Conservation (phyloP, 2,888 invertebrate species). For the Drosophila flavopinicola region DNA sequence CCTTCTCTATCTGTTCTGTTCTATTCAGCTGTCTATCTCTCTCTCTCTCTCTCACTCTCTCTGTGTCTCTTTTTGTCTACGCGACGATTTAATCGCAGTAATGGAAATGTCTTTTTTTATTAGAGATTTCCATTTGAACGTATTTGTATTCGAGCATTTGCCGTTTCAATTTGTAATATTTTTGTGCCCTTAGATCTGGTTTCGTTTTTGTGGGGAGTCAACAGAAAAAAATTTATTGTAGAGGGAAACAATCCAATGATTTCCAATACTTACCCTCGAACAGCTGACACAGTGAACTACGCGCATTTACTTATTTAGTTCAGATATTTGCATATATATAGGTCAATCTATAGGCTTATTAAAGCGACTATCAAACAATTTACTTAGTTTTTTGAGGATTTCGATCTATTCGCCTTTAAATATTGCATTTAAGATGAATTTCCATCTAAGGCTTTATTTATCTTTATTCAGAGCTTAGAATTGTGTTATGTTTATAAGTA, state of each 20-base stretch:
- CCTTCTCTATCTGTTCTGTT: slow-evolving; percentile 19
- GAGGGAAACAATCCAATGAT: slow-evolving; percentile 33
- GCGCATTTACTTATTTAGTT: slow-evolving; percentile 1
- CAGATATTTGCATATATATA: slow-evolving; percentile 9
- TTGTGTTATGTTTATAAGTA: no score
- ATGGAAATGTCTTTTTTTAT: slow-evolving; percentile 79
- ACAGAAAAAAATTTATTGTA: slow-evolving; percentile 18
- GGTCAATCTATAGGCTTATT: slow-evolving; percentile 4
- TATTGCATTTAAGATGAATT: no score
- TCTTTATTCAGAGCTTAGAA: no score
- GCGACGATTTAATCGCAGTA: slow-evolving; percentile 78
- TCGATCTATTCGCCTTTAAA: no score
- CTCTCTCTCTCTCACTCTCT: background rate
- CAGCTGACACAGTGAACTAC: slow-evolving; percentile 15
- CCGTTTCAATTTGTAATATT: slow-evolving; percentile 73
- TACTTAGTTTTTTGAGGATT: no score
- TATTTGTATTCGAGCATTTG: slow-evolving; percentile 59
- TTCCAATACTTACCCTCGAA: slow-evolving; percentile 33
- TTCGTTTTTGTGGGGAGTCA: slow-evolving; percentile 12
- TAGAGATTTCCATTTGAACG: slow-evolving; percentile 68
- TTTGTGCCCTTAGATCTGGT: slow-evolving; percentile 23
- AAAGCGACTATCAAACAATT: background rate
- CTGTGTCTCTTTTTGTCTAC: slow-evolving; percentile 17
- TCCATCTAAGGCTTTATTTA: no score
- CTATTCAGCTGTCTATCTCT: slow-evolving; percentile 10